Evolutionary conservation across 2,888 invertebrate species (phyloP).

Genomic region (Parthenolecanium corni): DNA sequence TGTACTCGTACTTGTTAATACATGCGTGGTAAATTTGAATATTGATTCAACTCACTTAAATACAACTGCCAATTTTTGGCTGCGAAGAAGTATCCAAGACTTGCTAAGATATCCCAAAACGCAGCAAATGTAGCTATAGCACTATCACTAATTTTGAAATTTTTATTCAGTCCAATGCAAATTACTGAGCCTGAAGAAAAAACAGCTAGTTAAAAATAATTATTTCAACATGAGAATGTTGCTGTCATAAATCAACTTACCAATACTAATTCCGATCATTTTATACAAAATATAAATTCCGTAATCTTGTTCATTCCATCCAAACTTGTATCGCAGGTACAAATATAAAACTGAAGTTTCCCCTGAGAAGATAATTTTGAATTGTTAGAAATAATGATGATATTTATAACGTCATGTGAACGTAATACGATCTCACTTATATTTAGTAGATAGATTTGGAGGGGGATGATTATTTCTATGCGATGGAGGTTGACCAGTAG

Average conservation of each 20-base stretch:
- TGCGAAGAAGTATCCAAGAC: background rate
- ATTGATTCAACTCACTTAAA: background rate
- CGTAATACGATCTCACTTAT: no score
- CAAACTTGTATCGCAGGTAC: constrained; percentile 32
- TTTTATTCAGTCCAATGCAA: background rate
- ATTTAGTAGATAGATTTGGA: no score
- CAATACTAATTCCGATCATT: constrained; percentile 31
- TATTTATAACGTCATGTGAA: no score
- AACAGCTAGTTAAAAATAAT: background rate
- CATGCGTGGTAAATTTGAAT: no score
- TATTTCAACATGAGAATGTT: background rate
- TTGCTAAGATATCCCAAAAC: background rate
- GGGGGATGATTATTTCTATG: no score
- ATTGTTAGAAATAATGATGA: no score
- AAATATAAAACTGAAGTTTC: constrained; percentile 33
- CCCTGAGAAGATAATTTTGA: constrained; percentile 30
- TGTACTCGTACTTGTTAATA: no score
- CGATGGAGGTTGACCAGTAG: no score
- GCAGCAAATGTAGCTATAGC: background rate
- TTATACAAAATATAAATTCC: constrained; percentile 33
- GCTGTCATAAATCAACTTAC: constrained; percentile 30
- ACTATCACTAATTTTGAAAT: background rate
- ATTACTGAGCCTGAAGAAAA: background rate
- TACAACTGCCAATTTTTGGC: background rate
- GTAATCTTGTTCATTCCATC: constrained; percentile 33